Conservation (phyloP, 2,797 vertebrate genomes). For the Agapornis canus region DNA sequence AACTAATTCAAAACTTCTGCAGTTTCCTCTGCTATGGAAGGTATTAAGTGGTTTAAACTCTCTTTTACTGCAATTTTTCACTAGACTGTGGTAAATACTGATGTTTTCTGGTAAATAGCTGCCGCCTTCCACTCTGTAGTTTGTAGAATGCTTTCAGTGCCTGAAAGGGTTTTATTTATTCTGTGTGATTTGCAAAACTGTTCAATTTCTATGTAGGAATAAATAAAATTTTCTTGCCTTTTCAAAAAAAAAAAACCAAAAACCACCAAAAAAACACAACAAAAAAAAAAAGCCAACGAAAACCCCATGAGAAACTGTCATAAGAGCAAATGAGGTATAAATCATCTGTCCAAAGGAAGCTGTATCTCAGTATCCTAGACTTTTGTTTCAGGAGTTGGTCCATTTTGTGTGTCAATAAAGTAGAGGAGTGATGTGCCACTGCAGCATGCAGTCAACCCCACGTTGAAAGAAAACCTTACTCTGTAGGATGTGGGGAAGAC, state of each 20-base stretch:
- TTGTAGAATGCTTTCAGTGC: background rate
- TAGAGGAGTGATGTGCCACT: background rate
- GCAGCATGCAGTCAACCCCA: background rate
- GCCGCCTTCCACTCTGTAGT: background rate
- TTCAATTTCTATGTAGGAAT: background rate
- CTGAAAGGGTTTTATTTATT: background rate
- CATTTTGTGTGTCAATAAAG: accelerated
- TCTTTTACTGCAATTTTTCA: background rate
- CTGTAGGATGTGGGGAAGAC: background rate
- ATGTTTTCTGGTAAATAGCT: background rate
- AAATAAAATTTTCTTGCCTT: background rate
- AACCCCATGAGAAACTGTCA: background rate
- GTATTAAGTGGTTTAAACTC: background rate
- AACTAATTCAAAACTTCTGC: background rate
- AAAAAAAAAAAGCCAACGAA: background rate
- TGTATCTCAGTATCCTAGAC: background rate
- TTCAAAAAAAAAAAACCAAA: too few species aligned
- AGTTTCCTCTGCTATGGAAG: background rate
- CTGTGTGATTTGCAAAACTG: background rate
- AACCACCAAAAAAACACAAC: too few species aligned
- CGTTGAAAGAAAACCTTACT: background rate
- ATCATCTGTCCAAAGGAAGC: background rate
- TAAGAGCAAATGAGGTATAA: background rate
- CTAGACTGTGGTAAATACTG: background rate
- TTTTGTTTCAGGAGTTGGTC: background rate